Base-by-base conservation (phyloP, 2,797 vertebrate genomes). In the Mastacembelus armatus region DNA sequence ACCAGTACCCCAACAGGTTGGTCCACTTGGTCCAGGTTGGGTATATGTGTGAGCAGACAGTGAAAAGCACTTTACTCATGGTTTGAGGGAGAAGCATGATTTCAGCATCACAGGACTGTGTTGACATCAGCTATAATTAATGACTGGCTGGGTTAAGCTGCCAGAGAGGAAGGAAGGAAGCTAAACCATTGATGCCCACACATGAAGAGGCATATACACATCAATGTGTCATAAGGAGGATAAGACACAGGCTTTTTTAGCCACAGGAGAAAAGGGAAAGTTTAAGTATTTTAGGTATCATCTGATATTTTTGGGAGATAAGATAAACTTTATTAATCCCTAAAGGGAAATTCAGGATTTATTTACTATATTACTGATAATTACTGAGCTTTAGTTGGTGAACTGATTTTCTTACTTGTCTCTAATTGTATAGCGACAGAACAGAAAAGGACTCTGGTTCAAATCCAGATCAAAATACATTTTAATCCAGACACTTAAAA, bases 101-200 rank as follows among this genome's bases (percentile, higher is more conserved):
- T 89, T 81, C 54, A 83, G 79, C 52, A 45, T 65, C 33, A 5
- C 51, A 80, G 77, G 66, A 73, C 40, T 63, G 29, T 80, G 83
- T 84, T 84, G 81, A 74, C 83, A 78, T 70, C 66, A 87, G 91
- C 77, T 77, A 90, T 89, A 87, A 88, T 89, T 85, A 85, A 91
- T 72, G 66, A 36, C 9, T 27, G 66, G 44, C 72, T 59, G 64
- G 40, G 45, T 79, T 60, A 29, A 29, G 60, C 64, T 40, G 19
- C 42, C 4, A 21, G 61, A 72, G 69, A 80, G 68, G 79, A 80
- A 72, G 68, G 79, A 80, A 72, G 65, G 55, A 78, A 68, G 74
- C 65, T 50, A 76, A 85, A 85, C 52, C 18, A 33, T 68, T 50
- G 51, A 70, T 30, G 60, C 24, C 42, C 45, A 5, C 77, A 66